A percentile compares a stretch with the other conserved stretches of the same genome.
Evolutionary conservation across 2,113 vertebrate species (phyloP).

Genomic region (Cyphomyrus plagiostoma): DNA sequence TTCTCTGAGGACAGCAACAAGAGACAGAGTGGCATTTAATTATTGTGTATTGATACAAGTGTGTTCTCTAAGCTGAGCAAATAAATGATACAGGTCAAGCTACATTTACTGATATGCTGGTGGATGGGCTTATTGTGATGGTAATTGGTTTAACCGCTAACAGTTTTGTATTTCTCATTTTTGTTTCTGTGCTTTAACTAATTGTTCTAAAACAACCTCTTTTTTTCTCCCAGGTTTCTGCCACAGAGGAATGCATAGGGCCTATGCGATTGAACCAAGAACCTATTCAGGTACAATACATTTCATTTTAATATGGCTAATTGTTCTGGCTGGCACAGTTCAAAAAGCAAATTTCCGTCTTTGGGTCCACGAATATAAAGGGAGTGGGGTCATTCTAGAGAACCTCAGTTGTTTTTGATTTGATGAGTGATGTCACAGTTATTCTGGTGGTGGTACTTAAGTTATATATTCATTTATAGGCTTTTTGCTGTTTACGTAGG

Average conservation of each 20-base stretch:
- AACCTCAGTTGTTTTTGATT: background rate
- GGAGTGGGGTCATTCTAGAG: background rate
- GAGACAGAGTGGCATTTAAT: background rate
- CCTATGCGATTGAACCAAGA: conserved; percentile 90
- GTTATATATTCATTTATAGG: background rate
- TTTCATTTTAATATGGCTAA: background rate
- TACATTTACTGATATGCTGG: conserved; percentile 44
- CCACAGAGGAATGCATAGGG: conserved; percentile 80
- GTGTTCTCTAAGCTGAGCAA: background rate
- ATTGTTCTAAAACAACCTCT: background rate
- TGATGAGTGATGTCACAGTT: background rate
- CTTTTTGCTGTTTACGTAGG: background rate
- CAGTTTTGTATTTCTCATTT: background rate
- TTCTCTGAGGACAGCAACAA: background rate
- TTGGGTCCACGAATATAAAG: background rate
- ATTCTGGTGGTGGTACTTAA: background rate
- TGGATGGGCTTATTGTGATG: conserved; percentile 52
- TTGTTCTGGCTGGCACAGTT: background rate
- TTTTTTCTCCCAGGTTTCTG: conserved; percentile 67
- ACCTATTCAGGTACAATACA: conserved; percentile 76
- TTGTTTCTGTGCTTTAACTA: background rate
- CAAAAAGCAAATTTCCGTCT: background rate
- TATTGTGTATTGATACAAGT: background rate
- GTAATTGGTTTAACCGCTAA: conserved; percentile 27
- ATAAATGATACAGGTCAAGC: background rate